These are phyloP conservation scores for Amphimedon queenslandica DNA, from an alignment of 37 sponge, comb jelly and placozoan genomes.

Conservation along the genomic window DNA sequence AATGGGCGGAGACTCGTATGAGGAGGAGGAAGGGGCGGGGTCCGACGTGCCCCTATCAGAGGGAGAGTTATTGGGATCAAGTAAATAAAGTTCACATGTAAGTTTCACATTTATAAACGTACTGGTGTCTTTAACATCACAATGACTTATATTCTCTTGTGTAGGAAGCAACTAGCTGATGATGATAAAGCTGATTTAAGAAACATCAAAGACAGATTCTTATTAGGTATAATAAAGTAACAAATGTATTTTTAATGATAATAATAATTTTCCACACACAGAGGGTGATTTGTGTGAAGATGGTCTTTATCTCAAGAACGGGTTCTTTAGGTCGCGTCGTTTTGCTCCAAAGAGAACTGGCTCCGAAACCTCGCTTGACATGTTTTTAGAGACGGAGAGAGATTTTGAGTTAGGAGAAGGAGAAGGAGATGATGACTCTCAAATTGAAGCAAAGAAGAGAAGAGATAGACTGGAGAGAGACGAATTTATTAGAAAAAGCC, in stretches of 20 bases:
- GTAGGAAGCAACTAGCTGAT: conserved; percentile 67
- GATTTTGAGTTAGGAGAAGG: not conserved
- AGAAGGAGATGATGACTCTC: too few species aligned
- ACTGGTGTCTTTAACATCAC: not conserved
- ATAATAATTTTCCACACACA: not conserved
- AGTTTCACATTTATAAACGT: conserved; percentile 1
- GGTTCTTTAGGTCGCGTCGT: conserved; percentile 76
- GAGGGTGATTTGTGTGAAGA: conserved; percentile 83
- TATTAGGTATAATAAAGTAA: conserved; percentile 16
- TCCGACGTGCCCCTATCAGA: conserved; percentile 53
- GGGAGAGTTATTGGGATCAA: conserved; percentile 55
- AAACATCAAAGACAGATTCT: too few species aligned
- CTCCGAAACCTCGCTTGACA: conserved; percentile 70
- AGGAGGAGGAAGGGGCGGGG: too few species aligned
- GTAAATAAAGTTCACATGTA: conserved; percentile 80
- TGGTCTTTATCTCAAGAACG: too few species aligned
- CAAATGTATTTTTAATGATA: not conserved
- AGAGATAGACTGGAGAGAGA: conserved; percentile 80
- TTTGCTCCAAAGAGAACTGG: too few species aligned
- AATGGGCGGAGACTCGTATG: conserved; percentile 55
- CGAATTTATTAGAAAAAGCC: conserved; percentile 55
- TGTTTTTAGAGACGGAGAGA: conserved; percentile 52
- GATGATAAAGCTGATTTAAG: too few species aligned
- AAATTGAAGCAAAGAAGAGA: too few species aligned
- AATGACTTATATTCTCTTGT: not conserved